Evolutionary conservation across 2,113 vertebrate genomes (phyloP).

Genomic region (Rynchops niger): DNA sequence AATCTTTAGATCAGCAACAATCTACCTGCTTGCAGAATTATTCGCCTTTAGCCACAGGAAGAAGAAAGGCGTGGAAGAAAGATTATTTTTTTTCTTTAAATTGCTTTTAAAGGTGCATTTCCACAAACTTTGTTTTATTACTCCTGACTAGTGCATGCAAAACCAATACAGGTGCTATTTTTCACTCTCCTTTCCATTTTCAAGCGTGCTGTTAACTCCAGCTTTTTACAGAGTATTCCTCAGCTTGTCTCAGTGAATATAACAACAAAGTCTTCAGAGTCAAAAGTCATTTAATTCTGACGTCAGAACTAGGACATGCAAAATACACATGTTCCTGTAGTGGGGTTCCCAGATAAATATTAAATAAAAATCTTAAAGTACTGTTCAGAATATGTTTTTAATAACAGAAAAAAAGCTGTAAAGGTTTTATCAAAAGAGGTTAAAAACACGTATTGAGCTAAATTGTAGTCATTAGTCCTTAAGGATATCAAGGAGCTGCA

Average conservation of each 20-base stretch:
- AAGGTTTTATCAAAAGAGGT: background rate
- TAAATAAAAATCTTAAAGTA: background rate
- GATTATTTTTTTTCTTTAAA: fast-evolving
- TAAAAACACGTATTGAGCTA: background rate
- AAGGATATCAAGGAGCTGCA: conserved; percentile 2
- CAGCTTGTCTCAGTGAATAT: background rate
- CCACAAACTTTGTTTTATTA: background rate
- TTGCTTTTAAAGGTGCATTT: background rate
- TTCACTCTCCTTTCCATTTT: background rate
- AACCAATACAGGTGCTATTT: background rate
- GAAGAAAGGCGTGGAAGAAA: background rate
- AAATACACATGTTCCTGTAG: background rate
- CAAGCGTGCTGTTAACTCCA: background rate
- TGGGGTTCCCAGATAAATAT: background rate
- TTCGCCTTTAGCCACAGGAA: background rate
- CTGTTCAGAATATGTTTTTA: background rate
- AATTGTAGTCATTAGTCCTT: background rate
- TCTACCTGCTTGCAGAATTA: background rate
- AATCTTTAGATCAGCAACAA: background rate
- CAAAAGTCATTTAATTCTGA: background rate
- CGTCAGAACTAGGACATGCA: conserved; percentile 4
- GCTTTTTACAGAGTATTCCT: background rate
- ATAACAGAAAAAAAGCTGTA: background rate
- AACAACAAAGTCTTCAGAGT: background rate
- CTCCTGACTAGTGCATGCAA: conserved; percentile 48